These are phyloP conservation scores for Pseudochirops corinnae DNA, from an alignment of 2,797 vertebrate genomes.

Conservation along the genomic window DNA sequence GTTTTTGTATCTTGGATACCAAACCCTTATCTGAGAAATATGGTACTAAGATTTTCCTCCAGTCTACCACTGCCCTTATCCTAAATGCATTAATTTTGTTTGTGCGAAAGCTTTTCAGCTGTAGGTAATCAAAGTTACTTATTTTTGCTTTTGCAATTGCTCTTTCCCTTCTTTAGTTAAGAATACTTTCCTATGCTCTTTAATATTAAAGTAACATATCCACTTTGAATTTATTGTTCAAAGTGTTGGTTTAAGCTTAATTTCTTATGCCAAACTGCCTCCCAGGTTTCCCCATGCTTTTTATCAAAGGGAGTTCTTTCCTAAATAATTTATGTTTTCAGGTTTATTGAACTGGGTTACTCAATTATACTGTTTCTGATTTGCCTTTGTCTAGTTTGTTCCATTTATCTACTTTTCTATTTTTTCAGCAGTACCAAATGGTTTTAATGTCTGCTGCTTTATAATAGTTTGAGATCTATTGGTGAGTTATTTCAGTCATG, in stretches of 20 bases:
- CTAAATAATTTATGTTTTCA: neutral
- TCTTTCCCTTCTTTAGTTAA: too few relatives aligned
- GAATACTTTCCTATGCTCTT: too few relatives aligned
- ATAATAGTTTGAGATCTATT: neutral
- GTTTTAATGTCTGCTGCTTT: neutral
- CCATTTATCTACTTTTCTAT: neutral
- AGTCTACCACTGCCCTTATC: neutral
- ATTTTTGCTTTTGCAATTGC: too few relatives aligned
- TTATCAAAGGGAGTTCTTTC: neutral
- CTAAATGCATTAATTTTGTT: neutral
- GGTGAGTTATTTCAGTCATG: too few relatives aligned
- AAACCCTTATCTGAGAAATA: neutral
- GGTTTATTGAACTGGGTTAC: neutral
- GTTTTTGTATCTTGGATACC: neutral
- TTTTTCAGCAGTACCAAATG: neutral
- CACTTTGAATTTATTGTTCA: neutral
- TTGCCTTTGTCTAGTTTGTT: neutral
- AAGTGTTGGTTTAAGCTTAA: neutral
- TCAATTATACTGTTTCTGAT: neutral
- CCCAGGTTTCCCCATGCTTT: neutral
- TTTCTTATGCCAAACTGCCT: neutral
- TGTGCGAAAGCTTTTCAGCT: neutral
- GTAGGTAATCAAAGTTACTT: too few relatives aligned
- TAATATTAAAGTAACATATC: neutral
- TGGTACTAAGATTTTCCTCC: neutral